phyloP scores from a whole-genome alignment of 2,113 vertebrate genomes.

The Gila orcuttii region DNA sequence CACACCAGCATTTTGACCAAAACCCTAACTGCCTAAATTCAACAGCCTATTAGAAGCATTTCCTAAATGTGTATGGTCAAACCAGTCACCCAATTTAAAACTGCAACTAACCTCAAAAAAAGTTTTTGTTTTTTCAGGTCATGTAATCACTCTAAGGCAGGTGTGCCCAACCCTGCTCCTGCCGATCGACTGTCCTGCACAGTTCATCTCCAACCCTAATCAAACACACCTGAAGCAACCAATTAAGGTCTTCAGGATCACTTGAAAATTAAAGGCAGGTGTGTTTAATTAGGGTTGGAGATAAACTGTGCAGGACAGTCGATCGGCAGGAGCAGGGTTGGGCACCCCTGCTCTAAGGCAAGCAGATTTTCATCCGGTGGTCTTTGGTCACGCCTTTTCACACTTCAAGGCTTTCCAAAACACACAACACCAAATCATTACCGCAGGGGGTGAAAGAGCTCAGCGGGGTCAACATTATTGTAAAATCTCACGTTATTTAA shows the following conservation, averaged over 20 bases:
- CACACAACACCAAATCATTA: neutral
- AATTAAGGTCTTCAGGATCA: too few species aligned
- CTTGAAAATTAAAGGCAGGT: too few species aligned
- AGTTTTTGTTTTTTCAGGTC: neutral
- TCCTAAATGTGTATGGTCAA: too few species aligned
- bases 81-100: neutral
- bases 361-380: neutral
- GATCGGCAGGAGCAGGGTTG: too few species aligned
- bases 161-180: too few species aligned
- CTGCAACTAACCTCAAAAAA: neutral
- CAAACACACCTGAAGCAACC: too few species aligned
- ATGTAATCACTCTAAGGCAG: neutral
- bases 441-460: neutral
- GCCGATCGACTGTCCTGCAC: too few species aligned
- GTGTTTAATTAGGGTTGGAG: too few species aligned
- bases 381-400: conserved; percentile 1
- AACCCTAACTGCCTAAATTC: neutral
- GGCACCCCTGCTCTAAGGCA: neutral
- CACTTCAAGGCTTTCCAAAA: neutral
- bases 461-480: neutral
- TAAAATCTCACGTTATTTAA: neutral
- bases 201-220: too few species aligned
- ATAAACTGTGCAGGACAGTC: too few species aligned
- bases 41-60: neutral
- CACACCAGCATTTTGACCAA: neutral